Base-by-base conservation (phyloP, 2,888 invertebrate genomes). In the Dyspetes luteomarginatus region DNA sequence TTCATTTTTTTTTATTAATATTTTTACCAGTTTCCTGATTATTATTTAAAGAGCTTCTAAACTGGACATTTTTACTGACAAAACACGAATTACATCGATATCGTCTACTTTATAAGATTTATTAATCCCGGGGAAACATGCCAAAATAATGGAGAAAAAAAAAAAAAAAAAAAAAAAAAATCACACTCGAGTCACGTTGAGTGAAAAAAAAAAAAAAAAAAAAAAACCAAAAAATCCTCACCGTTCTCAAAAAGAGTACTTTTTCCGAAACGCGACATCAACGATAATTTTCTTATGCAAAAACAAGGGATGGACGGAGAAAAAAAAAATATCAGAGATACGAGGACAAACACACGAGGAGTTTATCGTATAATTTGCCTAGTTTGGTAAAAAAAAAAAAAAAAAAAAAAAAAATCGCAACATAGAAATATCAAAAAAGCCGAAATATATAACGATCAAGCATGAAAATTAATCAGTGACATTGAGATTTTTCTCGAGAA, bases 1-100 rank as follows among this genome's bases (percentile, higher is more conserved):
- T 17, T 24, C 17, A 22, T 52, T 72, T 26, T 24, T 69, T 55
- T 69, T 15, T 56, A 55, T 60, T 19, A 55, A 71, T 82, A 82
- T 79, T 83, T 79, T 78, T 85, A 83, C 83, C 82, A 83, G 83
- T 88, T 82, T 83, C 41, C 15, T 52, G 50, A 15, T 60, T 78
- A 87, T 84, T 86, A 87, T 83, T 87, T 87, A 87, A 87, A 83
- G 88, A 89, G 87, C 87, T 88, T 88, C 82, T 85, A 87, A 89
- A 89, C 87, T 80, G 85, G 85, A 75, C 79, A 84, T 83, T 85
- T 83, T 71, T 62, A 56, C 55, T 50, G 71, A 80, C 71, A 76
- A 62, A 75, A 72, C 67, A 80, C 80, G 67, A 71, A 78, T 69
- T 60, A 78, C 68, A 69, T 71, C 67, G 71, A 60, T 30, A 68